These are phyloP conservation scores for Muntiacus reevesi DNA, from an alignment of 2,113 vertebrate genomes.

Conservation along the genomic window DNA sequence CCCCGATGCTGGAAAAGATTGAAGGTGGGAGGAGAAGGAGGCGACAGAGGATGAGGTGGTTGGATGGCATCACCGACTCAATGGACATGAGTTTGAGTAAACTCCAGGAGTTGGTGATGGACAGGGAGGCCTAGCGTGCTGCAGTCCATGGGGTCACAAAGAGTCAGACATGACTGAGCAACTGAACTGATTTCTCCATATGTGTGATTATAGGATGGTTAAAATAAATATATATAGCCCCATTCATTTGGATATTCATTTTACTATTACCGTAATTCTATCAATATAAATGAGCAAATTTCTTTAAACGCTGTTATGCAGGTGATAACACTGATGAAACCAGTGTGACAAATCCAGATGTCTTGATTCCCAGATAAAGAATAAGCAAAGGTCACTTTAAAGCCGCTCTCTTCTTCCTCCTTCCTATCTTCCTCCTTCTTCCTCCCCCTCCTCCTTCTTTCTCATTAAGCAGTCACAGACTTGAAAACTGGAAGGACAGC, in stretches of 20 bases:
- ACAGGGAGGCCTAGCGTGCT: not conserved
- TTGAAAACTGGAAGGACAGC: not conserved
- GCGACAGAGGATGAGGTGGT: not conserved
- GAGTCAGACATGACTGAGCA: not conserved
- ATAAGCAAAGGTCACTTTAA: not conserved
- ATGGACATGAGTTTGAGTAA: not conserved
- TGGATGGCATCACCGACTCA: not conserved
- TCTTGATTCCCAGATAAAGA: not conserved
- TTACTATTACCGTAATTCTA: not conserved
- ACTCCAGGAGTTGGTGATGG: fast-evolving
- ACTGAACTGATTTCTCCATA: not conserved
- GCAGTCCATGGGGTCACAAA: not conserved
- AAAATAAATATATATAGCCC: not conserved
- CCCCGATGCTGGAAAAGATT: not conserved
- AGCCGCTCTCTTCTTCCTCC: not conserved
- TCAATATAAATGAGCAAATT: not conserved
- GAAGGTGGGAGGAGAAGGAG: not conserved
- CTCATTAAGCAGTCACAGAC: not conserved
- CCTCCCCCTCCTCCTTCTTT: not conserved
- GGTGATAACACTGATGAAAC: not conserved
- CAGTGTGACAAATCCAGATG: not conserved
- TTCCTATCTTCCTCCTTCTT: not conserved
- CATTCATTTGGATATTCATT: not conserved
- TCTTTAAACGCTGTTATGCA: not conserved
- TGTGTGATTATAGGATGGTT: not conserved